Evolutionary conservation across 2,113 vertebrate genomes (phyloP).

Genomic region (Corydoras maculifer): DNA sequence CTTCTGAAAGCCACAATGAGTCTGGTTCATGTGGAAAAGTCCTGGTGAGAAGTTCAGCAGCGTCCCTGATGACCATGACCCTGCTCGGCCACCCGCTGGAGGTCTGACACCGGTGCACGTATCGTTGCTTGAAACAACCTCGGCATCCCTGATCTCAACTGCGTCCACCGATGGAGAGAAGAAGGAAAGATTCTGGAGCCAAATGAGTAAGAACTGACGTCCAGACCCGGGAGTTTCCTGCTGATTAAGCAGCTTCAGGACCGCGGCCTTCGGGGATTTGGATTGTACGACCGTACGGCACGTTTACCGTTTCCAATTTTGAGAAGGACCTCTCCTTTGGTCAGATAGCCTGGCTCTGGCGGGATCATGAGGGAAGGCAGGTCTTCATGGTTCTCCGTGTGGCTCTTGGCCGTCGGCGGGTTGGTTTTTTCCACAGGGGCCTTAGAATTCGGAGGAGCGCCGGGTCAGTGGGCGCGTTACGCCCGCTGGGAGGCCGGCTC

Average conservation of each 20-base stretch:
- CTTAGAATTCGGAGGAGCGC: slow-evolving; percentile 81
- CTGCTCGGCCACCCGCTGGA: slow-evolving; percentile 30
- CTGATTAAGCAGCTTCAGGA: slow-evolving; percentile 42
- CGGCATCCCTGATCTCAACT: slow-evolving; percentile 42
- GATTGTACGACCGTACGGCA: not conserved
- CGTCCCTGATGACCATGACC: slow-evolving; percentile 47
- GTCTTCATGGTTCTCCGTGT: slow-evolving; percentile 54
- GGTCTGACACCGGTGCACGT: slow-evolving; percentile 40
- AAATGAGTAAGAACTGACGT: slow-evolving; percentile 35
- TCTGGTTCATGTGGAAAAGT: slow-evolving; percentile 30
- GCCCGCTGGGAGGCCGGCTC: slow-evolving; percentile 81
- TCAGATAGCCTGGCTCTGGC: not conserved
- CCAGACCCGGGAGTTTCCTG: slow-evolving; percentile 28
- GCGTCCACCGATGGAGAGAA: slow-evolving; percentile 63
- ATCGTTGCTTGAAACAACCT: slow-evolving; percentile 27
- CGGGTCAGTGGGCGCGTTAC: slow-evolving; percentile 88
- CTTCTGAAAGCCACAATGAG: slow-evolving; percentile 21
- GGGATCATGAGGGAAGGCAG: slow-evolving; percentile 55
- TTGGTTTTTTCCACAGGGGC: slow-evolving; percentile 48
- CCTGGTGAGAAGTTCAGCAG: slow-evolving; percentile 15
- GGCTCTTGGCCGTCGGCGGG: slow-evolving; percentile 52
- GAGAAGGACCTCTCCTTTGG: not conserved
- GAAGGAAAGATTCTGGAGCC: slow-evolving; percentile 62
- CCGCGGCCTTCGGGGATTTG: slow-evolving; percentile 31
- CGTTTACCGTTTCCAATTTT: not conserved